Evolutionary conservation across 35 echinoderm and acorn worm genomes (phyloP).

Genomic region (Apostichopus parvimensis): DNA sequence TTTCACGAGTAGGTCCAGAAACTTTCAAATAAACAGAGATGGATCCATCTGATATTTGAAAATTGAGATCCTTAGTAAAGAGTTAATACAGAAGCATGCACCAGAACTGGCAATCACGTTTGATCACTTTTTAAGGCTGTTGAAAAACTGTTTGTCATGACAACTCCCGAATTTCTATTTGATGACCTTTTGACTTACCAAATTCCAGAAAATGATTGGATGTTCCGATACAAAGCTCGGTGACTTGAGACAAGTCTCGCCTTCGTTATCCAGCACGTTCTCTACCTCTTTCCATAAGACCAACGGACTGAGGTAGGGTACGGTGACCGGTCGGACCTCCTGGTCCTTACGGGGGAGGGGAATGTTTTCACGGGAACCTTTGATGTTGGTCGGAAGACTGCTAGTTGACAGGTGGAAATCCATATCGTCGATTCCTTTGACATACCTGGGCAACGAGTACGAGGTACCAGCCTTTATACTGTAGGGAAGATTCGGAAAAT

Average conservation of each 20-base stretch:
- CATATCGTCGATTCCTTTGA: slow-evolving; percentile 72
- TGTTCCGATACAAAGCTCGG: slow-evolving; percentile 79
- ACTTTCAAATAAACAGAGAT: no score
- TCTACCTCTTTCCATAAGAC: slow-evolving; percentile 97
- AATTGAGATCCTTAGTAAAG: no score
- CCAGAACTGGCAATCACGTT: no score
- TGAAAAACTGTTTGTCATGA: no score
- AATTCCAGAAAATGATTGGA: slow-evolving; percentile 99
- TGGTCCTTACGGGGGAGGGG: slow-evolving; percentile 81
- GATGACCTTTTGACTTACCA: slow-evolving; percentile 47
- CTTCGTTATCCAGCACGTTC: slow-evolving; percentile 97
- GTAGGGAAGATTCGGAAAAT: neutral
- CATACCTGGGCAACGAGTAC: slow-evolving; percentile 70
- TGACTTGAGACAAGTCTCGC: slow-evolving; percentile 76
- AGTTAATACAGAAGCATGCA: no score
- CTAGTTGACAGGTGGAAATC: slow-evolving; percentile 64
- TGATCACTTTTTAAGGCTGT: no score
- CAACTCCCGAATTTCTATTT: neutral
- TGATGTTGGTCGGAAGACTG: slow-evolving; percentile 80
- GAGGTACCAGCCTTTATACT: slow-evolving; percentile 62
- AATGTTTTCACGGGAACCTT: slow-evolving; percentile 84
- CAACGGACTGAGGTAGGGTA: slow-evolving; percentile 96
- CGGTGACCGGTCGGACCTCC: slow-evolving; percentile 71
- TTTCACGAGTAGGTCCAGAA: no score
- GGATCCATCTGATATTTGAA: no score